Conservation (phyloP, 2,113 vertebrate genomes). For the Anseranas semipalmata region DNA sequence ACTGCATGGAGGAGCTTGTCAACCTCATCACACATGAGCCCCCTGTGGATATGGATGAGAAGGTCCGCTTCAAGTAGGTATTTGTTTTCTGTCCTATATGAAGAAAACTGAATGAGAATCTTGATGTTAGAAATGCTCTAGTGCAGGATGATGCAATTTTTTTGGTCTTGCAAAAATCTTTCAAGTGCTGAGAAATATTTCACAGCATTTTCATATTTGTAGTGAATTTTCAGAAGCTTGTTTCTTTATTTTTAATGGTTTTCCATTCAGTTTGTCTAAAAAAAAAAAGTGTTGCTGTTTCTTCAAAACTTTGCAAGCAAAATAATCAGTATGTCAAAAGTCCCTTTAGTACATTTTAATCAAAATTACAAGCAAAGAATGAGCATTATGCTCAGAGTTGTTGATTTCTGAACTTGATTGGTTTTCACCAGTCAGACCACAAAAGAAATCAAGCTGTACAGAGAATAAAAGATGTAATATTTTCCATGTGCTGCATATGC, state of each 20-base stretch:
- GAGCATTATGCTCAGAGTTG: background rate
- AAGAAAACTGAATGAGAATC: too few species aligned
- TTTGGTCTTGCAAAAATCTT: fast-evolving
- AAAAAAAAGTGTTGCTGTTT: background rate
- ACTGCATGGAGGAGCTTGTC: constrained; percentile 94
- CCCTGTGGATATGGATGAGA: constrained; percentile 90
- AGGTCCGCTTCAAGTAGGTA: constrained; percentile 95
- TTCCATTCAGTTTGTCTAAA: background rate
- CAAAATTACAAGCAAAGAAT: background rate
- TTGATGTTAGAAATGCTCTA: too few species aligned
- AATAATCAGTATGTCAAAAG: background rate
- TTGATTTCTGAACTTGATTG: fast-evolving
- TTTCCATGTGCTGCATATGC: fast-evolving
- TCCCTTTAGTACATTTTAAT: fast-evolving
- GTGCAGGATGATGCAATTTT: fast-evolving
- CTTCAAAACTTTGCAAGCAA: background rate
- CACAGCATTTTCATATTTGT: fast-evolving
- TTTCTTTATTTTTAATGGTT: background rate
- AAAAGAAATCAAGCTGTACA: background rate
- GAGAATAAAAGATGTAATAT: fast-evolving
- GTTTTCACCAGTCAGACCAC: background rate
- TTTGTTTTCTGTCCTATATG: background rate
- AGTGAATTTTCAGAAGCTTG: fast-evolving
- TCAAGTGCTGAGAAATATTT: fast-evolving
- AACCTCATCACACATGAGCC: constrained; percentile 92